Percentiles rank a stretch among this genome's conserved stretches.
These are phyloP conservation scores for Raja brachyura DNA, from an alignment of 2,113 vertebrate genomes.

Conservation along the genomic window DNA sequence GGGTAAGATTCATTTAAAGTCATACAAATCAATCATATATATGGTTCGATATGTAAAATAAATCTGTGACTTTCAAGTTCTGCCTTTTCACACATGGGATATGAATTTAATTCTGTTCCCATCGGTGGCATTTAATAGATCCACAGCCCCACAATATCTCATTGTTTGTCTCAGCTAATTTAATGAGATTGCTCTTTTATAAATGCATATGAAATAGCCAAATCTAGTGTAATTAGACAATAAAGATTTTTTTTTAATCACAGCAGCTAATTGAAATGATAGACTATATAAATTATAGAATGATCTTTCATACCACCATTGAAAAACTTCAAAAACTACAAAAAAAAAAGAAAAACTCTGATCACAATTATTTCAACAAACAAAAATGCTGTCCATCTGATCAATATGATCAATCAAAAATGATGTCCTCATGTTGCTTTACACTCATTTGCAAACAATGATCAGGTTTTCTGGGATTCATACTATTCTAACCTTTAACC, in stretches of 20 bases:
- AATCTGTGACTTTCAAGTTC: not conserved
- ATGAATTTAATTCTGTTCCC: slow-evolving; percentile 15
- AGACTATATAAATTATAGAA: too few species aligned
- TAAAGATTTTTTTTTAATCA: not conserved
- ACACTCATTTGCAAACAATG: not conserved
- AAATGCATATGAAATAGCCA: not conserved
- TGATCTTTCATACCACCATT: not conserved
- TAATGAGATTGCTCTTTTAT: not conserved
- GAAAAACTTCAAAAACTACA: too few species aligned
- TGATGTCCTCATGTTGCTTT: not conserved
- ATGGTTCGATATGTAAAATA: not conserved
- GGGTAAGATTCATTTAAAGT: not conserved
- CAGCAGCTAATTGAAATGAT: not conserved
- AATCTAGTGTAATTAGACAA: not conserved
- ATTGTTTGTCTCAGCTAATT: not conserved
- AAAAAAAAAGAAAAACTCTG: not conserved
- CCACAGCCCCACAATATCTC: not conserved
- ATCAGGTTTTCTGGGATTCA: not conserved
- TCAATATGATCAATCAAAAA: too few species aligned
- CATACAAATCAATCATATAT: not conserved
- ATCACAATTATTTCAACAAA: not conserved
- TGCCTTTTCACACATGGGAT: not conserved
- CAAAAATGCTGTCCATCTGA: not conserved
- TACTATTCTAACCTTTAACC: not conserved
- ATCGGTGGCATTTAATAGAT: not conserved